Evolutionary conservation across 1,140 invertebrate species (phyloP).

Genomic region (Papilio glaucus): DNA sequence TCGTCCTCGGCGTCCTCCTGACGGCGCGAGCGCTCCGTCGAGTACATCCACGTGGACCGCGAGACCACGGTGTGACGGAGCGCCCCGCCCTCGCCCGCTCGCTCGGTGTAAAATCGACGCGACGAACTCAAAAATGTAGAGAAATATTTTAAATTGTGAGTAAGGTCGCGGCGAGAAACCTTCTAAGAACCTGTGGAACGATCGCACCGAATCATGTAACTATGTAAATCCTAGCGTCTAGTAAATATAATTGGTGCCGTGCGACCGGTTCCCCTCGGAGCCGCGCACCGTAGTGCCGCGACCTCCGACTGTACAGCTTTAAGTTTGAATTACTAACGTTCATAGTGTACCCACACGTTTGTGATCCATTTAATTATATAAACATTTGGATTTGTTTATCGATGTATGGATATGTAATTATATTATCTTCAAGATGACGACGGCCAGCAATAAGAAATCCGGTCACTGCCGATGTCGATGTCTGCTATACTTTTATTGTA

Average conservation of each 20-base stretch:
- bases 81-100: conserved; percentile 44
- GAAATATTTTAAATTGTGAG: background rate
- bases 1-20: conserved; percentile 87
- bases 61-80: conserved; percentile 92
- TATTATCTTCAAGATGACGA: background rate
- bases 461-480: background rate
- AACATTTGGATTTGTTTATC: conserved; percentile 17
- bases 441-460: background rate
- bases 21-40: conserved; percentile 93
- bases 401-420: background rate
- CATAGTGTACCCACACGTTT: conserved; percentile 24
- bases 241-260: background rate
- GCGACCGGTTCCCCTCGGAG: background rate
- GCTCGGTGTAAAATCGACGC: background rate
- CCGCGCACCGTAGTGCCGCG: background rate
- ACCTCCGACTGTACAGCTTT: conserved; percentile 6
- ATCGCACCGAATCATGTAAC: conserved; percentile 19
- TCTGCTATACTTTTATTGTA: background rate
- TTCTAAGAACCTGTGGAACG: background rate
- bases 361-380: conserved; percentile 18
- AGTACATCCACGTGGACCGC: conserved; percentile 94
- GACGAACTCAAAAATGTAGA: conserved; percentile 24
- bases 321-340: background rate
- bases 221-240: conserved; percentile 31
- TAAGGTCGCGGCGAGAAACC: background rate